phyloP scores from a whole-genome alignment of 2,888 invertebrate genomes.

The Scaeva pyrastri region DNA sequence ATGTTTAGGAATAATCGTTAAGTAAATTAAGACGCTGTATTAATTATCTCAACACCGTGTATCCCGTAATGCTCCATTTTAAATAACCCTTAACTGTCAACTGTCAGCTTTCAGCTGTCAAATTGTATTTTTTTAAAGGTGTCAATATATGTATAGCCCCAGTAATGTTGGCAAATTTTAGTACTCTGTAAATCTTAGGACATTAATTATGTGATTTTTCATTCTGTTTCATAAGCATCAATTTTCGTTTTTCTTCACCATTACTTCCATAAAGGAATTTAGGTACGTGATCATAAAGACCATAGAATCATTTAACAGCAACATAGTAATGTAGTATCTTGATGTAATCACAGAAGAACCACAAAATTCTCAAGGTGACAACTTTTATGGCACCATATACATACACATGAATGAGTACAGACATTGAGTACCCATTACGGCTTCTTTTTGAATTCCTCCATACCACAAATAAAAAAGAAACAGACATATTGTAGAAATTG shows the following conservation, averaged over 20 bases:
- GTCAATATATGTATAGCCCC: too few species aligned
- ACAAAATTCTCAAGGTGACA: conserved; percentile 15
- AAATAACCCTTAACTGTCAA: too few species aligned
- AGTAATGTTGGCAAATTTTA: too few species aligned
- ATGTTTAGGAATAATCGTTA: too few species aligned
- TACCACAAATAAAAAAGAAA: not conserved
- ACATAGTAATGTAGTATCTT: conserved; percentile 3
- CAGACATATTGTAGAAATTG: not conserved
- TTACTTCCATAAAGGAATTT: not conserved
- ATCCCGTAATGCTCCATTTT: too few species aligned
- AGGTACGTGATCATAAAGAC: not conserved
- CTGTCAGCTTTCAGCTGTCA: too few species aligned
- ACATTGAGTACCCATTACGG: not conserved
- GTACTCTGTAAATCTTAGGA: too few species aligned
- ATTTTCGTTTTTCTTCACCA: not conserved
- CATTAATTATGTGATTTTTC: not conserved
- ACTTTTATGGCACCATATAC: not conserved
- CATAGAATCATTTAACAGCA: not conserved
- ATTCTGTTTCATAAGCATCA: not conserved
- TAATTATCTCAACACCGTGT: too few species aligned
- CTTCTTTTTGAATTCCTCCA: conserved; percentile 11
- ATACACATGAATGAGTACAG: too few species aligned
- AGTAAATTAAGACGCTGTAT: too few species aligned
- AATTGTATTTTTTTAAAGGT: too few species aligned
- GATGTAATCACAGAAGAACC: not conserved